These are phyloP conservation scores for Psilopogon haemacephalus DNA, from an alignment of 2,113 vertebrate genomes.

Conservation along the genomic window DNA sequence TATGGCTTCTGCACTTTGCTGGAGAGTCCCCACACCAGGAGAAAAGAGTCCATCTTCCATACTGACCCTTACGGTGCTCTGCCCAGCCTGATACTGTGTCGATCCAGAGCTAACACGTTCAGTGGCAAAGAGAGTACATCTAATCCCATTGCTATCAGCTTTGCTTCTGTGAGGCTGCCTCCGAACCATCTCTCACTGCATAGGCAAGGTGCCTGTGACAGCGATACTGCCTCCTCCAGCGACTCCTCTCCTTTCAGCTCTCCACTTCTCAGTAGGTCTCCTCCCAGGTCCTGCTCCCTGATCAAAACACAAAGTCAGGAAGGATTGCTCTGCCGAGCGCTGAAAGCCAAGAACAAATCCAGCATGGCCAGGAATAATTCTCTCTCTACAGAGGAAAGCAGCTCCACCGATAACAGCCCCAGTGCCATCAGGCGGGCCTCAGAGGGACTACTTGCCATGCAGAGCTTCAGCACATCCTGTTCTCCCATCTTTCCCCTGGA, in stretches of 20 bases:
- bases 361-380: constrained; percentile 82
- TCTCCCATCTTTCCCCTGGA: constrained; percentile 74
- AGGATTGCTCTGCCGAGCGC: constrained; percentile 74
- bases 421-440: constrained; percentile 81
- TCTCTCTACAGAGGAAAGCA: constrained; percentile 87
- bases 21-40: constrained; percentile 88
- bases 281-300: constrained; percentile 70
- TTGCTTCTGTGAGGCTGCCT: constrained; percentile 67
- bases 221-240: constrained; percentile 82
- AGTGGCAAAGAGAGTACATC: constrained; percentile 62
- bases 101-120: constrained; percentile 77
- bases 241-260: constrained; percentile 86
- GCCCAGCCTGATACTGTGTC: constrained; percentile 65
- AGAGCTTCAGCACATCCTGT: background rate
- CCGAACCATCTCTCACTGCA: constrained; percentile 51
- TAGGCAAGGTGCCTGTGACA: constrained; percentile 79
- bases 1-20: constrained; percentile 88
- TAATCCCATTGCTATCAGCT: constrained; percentile 73
- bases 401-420: constrained; percentile 90
- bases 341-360: constrained; percentile 67
- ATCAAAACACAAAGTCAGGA: constrained; percentile 82
- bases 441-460: constrained; percentile 64
- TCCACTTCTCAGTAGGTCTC: constrained; percentile 75
- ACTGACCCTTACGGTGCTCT: constrained; percentile 47
- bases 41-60: constrained; percentile 92